Evolutionary conservation across 2,113 vertebrate species (phyloP), one percentile per base, ranked within the genome.

Genomic region (Phalacrocorax pelagicus): DNA sequence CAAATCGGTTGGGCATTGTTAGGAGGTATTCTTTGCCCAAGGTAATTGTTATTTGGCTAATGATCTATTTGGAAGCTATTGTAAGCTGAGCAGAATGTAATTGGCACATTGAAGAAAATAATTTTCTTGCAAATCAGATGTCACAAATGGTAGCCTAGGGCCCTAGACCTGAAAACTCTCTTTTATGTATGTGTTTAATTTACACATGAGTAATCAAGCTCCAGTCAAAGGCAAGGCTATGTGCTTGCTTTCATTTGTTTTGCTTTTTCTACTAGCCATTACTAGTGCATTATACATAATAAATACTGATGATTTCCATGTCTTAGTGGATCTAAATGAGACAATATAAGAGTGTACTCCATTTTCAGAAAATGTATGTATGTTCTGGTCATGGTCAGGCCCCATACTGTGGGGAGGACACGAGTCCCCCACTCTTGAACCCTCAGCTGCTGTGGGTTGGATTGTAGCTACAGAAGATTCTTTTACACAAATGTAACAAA

Each of bases 81-180:
- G 47, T 44, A 79, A 84, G 17, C 61, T 84, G 34, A 81, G 61
- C 47, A 86, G 71, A 94, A 96, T 84, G 77, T 89, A 97, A 95
- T 91, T 89, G 92, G 52, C 52, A 69, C 34, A 49, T 46, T 75
- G 79, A 90, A 92, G 79, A 88, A 93, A 94, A 96, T 90, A 1
- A 93, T 92, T 93, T 92, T 94, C 83, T 91, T 91, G 69, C 36
- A 91, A 96, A 96, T 90, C 78, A 96, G 87, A 86, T 66, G 74
- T 84, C 80, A 63, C 20, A 88, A 96, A 94, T 57, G 27, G 80
- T 88, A 79, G 82, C 88, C 83, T 81, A 42, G 27, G 69, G 95
- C 69, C 29, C 23, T 86, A 59, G 75, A 81, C 77, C 61, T 51
- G 18, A 83, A 93, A 96, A 74, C 19, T 77, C 52, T 66, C 77